Evolutionary conservation across 37 sponge, comb jelly and placozoan genomes (phyloP), one percentile per base, ranked within the genome.

Genomic region (Sycon ciliatum): DNA sequence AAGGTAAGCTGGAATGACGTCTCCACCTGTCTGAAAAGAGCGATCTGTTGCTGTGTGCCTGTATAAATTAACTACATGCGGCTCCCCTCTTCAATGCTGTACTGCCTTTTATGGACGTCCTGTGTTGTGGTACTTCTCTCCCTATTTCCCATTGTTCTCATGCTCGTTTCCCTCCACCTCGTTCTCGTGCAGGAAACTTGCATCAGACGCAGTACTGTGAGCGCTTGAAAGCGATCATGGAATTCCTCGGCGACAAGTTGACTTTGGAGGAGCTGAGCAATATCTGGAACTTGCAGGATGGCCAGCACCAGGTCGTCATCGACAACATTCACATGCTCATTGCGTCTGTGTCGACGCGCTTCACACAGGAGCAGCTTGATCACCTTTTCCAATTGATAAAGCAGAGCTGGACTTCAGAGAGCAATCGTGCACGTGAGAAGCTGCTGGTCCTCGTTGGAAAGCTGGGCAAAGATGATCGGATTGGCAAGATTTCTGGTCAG

Each of bases 121-220:
- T n/a, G n/a, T n/a, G n/a, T n/a, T n/a, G n/a, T n/a, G n/a, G n/a
- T n/a, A n/a, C n/a, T n/a, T n/a, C n/a, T n/a, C n/a, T n/a, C n/a
- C n/a, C n/a, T n/a, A n/a, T n/a, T 22, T 24, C 18, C 9, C n/a
- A 22, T 16, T 24, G 64, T 22, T 9, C n/a, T 9, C 24, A 9
- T 60, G 64, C 9, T 9, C 27, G 64, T 66, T 22, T 33, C 4
- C 37, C 20, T 13, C 4, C 16, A 33, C 4, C 33, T 6, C 23
- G 4, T 29, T 23, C 37, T 11, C 9, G 23, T 11, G 4, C 38
- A 87, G 92, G 93, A 5, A 91, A 95, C 70, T 87, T 95, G 26
- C 98, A 95, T 56, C 98, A 95, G 38, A 66, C 83, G 1, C 98
- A 95, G 70, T 95, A 95, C 69, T 85, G 86, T 36, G 89, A 92